Base-by-base conservation (phyloP, 2,797 vertebrate species). In the Pangasius mekongensis region DNA sequence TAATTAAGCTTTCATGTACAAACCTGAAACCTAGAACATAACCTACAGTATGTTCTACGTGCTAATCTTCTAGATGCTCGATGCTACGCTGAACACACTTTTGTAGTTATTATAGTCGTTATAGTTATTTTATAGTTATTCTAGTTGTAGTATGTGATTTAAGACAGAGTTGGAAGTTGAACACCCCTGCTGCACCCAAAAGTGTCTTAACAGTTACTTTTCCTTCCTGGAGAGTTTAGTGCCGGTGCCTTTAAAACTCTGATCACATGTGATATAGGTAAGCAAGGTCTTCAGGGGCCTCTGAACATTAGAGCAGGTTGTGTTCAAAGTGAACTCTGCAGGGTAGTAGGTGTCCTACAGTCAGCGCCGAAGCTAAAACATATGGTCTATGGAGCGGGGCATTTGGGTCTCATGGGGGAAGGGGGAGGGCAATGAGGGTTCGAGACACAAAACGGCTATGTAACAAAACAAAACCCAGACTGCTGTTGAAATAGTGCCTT, bases 311-410 rank as follows among this genome's bases (percentile, higher is more conserved):
- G 18, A 60, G 84, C 67, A 74, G 84, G 69, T 85, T 85, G 67
- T 74, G 84, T 85, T 85, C 84, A 74, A 85, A 85, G 84, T 74
- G 36, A 74, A 85, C 84, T 43, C 69, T 43, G 84, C 67, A 85
- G 84, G 84, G 84, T 85, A 30, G 84, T n/a, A 43, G 84, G 54
- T 74, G 54, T 85, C 83, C 82, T 67, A 64, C 83, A 52, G 83
- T 54, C 83, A 84, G 47, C 14, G 5, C 43, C 8, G n/a, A 84
- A 36, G 64, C 47, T 69, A 52, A 84, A 84, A 84, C 83, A 84
- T 52, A 84, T 69, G 83, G 83, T 36, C 43, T 67, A 54, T 69
- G 83, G 64, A 67, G 52, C 16, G 0, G n/a, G 64, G 80, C 5
- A 16, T 83, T 64, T 64, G 56, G 56, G 80, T 62, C 56, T 62